Conservation (phyloP, 1,140 invertebrate species). For the Diachasma alloeum region DNA sequence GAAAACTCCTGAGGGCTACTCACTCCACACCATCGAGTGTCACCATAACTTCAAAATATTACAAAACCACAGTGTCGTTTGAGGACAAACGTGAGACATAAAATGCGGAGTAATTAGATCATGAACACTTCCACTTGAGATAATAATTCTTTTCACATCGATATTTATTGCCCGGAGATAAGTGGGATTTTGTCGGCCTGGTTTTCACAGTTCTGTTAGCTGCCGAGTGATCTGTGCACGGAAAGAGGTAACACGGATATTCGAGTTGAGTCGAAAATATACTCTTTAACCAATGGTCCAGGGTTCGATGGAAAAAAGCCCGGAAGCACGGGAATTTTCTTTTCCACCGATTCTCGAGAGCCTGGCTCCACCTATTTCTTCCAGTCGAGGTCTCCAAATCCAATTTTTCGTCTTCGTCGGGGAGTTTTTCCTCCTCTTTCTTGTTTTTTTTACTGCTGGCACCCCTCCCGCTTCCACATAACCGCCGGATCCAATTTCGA, state of each 20-base stretch:
- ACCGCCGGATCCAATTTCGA: not conserved
- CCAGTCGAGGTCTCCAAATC: not conserved
- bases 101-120: not conserved
- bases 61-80: too few relatives aligned
- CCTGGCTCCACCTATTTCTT: not conserved
- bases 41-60: too few relatives aligned
- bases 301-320: not conserved
- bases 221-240: too few relatives aligned
- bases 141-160: not conserved
- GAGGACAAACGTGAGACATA: too few relatives aligned
- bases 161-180: not conserved
- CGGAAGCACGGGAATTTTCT: not conserved
- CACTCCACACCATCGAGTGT: too few relatives aligned
- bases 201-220: not conserved
- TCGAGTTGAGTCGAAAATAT: not conserved
- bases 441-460: not conserved
- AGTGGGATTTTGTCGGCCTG: not conserved
- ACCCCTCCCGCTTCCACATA: not conserved
- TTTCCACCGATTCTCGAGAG: not conserved
- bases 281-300: not conserved
- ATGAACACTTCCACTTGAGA: not conserved
- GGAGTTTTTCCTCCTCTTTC: not conserved
- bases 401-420: not conserved
- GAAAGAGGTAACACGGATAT: not conserved
- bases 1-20: too few relatives aligned